These are phyloP conservation scores for Eriocheir sinensis DNA, from an alignment of 1,140 invertebrate species.

Conservation along the genomic window DNA sequence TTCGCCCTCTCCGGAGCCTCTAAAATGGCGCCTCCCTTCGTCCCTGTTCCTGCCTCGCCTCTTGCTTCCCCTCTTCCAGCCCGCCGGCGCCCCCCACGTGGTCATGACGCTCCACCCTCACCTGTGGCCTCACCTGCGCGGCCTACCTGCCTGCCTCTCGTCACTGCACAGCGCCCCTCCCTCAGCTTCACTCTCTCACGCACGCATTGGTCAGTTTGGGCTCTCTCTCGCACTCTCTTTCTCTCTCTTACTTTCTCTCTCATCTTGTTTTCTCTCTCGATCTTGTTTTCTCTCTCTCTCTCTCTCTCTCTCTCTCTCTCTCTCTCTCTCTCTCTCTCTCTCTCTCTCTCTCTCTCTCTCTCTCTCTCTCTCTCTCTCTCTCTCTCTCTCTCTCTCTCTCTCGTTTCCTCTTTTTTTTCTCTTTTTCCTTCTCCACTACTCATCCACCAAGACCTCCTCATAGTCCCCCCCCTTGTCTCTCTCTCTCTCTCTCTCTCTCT, in stretches of 20 bases:
- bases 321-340: too few species aligned
- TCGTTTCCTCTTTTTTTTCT: too few species aligned
- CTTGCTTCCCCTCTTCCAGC: background rate
- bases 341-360: too few species aligned
- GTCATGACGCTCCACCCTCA: background rate
- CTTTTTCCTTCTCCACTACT: too few species aligned
- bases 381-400: too few species aligned
- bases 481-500: too few species aligned
- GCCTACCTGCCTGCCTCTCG: background rate
- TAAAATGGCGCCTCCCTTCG: background rate
- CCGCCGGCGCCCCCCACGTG: background rate
- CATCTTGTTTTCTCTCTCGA: background rate
- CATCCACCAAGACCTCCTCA: too few species aligned
- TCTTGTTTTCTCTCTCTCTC: background rate
- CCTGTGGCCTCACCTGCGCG: slow-evolving; percentile 29
- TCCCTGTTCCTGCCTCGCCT: background rate
- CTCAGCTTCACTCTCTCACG: background rate
- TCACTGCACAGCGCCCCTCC: slow-evolving; percentile 18
- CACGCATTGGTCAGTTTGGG: background rate
- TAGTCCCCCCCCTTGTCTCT: too few species aligned
- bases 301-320: background rate
- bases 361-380: too few species aligned
- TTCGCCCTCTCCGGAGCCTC: background rate
- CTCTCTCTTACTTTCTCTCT: slow-evolving; percentile 5
- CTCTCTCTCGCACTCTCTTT: background rate